Percentiles rank a stretch among this genome's conserved stretches.
Conservation (phyloP, 2,888 invertebrate genomes). For the Augiades crinisus region DNA sequence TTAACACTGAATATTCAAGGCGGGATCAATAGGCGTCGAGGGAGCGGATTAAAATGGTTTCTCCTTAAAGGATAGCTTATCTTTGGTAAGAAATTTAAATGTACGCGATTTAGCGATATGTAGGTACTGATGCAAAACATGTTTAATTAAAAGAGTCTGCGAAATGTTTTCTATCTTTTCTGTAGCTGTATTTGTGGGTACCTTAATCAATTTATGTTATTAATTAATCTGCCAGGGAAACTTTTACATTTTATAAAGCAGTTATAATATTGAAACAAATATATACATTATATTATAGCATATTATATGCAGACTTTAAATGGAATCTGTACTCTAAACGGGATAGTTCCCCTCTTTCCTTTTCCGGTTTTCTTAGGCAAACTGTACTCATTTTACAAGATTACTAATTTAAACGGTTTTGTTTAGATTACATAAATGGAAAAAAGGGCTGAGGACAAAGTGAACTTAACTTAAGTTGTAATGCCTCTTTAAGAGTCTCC, state of each 20-base stretch:
- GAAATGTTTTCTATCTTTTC: neutral
- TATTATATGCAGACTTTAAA: too few species aligned
- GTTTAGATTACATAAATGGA: too few species aligned
- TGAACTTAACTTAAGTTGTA: too few species aligned
- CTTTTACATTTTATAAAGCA: neutral
- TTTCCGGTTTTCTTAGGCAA: too few species aligned
- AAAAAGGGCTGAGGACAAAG: too few species aligned
- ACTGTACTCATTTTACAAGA: too few species aligned
- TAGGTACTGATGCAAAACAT: neutral
- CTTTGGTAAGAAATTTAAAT: constrained; percentile 5
- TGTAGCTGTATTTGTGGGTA: neutral
- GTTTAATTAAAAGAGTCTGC: constrained; percentile 5
- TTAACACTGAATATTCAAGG: constrained; percentile 16
- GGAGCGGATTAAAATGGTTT: constrained; percentile 1
- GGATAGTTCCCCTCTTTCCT: too few species aligned
- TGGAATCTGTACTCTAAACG: too few species aligned
- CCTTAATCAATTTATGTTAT: neutral
- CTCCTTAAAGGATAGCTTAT: neutral
- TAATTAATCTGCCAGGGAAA: neutral
- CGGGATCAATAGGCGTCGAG: constrained; percentile 11
- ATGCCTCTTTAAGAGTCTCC: too few species aligned
- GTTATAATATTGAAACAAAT: too few species aligned
- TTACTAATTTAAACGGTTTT: too few species aligned
- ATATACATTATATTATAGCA: too few species aligned
- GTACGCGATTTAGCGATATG: neutral